Percentiles rank a stretch among this genome's conserved stretches.
Evolutionary conservation across 2,888 invertebrate species (phyloP).

Genomic region (Caradrina kadenii): DNA sequence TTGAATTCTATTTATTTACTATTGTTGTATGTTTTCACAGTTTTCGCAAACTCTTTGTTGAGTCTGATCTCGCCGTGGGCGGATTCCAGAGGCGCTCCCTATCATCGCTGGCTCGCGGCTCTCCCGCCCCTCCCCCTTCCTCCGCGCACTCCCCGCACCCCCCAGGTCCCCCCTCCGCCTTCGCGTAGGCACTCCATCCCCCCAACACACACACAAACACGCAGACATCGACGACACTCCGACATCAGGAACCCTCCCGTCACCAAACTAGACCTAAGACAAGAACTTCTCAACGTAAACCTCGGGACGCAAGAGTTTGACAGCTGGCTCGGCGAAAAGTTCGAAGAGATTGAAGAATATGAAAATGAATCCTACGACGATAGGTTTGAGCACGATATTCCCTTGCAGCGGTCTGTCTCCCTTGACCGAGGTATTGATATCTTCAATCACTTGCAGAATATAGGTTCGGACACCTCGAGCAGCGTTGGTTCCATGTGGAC

Average conservation of each 20-base stretch:
- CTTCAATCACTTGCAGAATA: constrained; percentile 77
- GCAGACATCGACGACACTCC: constrained; percentile 62
- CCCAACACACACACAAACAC: constrained; percentile 65
- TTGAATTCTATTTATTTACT: not conserved
- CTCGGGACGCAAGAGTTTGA: constrained; percentile 78
- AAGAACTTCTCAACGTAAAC: constrained; percentile 80
- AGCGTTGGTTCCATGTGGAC: constrained; percentile 80
- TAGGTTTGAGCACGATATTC: constrained; percentile 79
- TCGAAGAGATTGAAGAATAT: constrained; percentile 72
- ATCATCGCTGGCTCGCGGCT: constrained; percentile 91
- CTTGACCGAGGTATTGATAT: constrained; percentile 83
- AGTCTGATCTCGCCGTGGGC: constrained; percentile 93
- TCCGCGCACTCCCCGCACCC: constrained; percentile 82
- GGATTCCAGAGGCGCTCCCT: constrained; percentile 95
- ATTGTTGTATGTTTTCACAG: constrained; percentile 82
- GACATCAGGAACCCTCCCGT: constrained; percentile 69
- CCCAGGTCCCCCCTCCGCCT: constrained; percentile 83
- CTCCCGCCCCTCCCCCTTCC: constrained; percentile 89
- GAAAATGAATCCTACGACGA: constrained; percentile 65
- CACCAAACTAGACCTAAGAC: constrained; percentile 79
- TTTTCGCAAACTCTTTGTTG: constrained; percentile 97
- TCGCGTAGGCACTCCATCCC: constrained; percentile 85
- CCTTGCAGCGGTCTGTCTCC: constrained; percentile 82
- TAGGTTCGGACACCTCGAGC: constrained; percentile 78
- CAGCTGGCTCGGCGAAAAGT: constrained; percentile 81